A percentile compares a stretch with the other conserved stretches of the same genome.
Conservation (phyloP, 2,113 vertebrate genomes). For the Gymnobelideus leadbeateri region DNA sequence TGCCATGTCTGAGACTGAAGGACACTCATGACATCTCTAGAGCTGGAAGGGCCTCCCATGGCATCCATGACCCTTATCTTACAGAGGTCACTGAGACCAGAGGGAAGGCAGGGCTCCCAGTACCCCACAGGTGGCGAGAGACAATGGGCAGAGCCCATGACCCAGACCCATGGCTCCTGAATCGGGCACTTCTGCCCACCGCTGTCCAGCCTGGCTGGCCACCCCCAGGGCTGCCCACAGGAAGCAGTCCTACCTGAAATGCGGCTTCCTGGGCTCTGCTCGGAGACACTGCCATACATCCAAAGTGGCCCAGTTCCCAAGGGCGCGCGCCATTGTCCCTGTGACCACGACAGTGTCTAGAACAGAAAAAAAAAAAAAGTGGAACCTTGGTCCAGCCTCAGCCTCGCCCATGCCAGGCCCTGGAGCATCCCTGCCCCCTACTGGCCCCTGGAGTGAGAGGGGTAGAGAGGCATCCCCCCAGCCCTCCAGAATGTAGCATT, state of each 20-base stretch:
- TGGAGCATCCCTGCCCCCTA: background rate
- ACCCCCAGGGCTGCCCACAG: background rate
- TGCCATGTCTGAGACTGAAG: background rate
- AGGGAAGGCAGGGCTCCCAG: background rate
- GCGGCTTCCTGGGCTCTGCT: background rate
- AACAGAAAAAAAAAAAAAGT: background rate
- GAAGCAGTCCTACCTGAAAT: background rate
- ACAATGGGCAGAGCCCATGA: background rate
- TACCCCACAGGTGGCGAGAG: no score
- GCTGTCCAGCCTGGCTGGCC: background rate
- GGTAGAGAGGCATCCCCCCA: background rate
- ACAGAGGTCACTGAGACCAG: no score
- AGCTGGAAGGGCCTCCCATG: background rate
- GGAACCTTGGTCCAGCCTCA: background rate
- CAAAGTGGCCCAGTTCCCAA: background rate
- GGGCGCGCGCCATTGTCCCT: background rate
- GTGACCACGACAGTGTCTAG: rapidly evolving
- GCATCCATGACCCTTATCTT: no score
- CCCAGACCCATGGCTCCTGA: background rate
- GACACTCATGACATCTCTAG: background rate
- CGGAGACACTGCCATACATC: background rate
- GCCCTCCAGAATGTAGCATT: background rate
- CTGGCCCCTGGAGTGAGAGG: background rate
- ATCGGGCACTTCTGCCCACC: background rate
- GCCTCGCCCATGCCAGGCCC: background rate